These are phyloP conservation scores for Ladona fulva DNA, from an alignment of 1,140 invertebrate genomes.

Conservation along the genomic window DNA sequence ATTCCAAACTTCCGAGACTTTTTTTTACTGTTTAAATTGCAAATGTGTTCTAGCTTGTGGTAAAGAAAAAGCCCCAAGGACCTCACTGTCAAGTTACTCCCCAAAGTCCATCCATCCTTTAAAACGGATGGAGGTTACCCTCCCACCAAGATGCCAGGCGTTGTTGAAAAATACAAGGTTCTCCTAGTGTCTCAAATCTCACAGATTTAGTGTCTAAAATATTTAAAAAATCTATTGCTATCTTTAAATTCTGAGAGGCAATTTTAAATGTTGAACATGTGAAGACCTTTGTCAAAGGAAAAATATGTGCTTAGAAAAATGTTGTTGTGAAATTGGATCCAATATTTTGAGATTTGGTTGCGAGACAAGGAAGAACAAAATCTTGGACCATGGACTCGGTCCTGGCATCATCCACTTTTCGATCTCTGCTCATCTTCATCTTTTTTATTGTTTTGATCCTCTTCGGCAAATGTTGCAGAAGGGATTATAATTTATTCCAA, in stretches of 20 bases:
- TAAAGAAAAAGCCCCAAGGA: not conserved
- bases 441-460: not conserved
- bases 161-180: too few relatives aligned
- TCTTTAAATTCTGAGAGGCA: too few relatives aligned
- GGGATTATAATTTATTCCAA: not conserved
- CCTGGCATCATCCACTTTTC: constrained; percentile 5
- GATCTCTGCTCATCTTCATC: constrained; percentile 9
- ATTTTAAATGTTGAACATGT: too few relatives aligned
- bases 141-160: constrained; percentile 5
- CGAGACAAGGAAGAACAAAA: not conserved
- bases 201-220: too few relatives aligned
- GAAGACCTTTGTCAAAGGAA: too few relatives aligned
- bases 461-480: not conserved
- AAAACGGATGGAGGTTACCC: not conserved
- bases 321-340: not conserved
- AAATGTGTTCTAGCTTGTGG: constrained; percentile 9
- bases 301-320: not conserved
- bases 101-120: not conserved
- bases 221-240: too few relatives aligned
- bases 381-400: not conserved
- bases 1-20: not conserved
- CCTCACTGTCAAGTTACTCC: not conserved
- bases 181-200: too few relatives aligned
- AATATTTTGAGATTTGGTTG: not conserved
- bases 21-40: not conserved